Conservation (phyloP, 2,113 vertebrate species). For the Dunckerocampus dactyliophorus region DNA sequence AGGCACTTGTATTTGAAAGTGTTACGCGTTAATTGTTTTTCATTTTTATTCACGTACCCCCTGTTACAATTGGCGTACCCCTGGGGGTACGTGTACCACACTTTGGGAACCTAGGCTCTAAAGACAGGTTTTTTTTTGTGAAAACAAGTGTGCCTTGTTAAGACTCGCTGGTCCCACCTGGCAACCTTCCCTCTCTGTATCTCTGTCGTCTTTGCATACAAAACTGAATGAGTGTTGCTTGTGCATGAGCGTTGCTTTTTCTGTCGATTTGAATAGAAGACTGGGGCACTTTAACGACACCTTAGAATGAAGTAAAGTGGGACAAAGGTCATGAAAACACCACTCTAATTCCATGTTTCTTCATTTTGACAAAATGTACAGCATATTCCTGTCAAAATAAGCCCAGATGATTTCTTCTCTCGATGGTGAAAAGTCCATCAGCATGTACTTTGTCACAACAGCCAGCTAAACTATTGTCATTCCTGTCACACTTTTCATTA, state of each 20-base stretch:
- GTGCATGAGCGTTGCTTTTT: not conserved
- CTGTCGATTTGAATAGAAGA: not conserved
- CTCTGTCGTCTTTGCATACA: too few relatives aligned
- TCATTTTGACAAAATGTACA: too few relatives aligned
- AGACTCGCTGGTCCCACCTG: constrained; percentile 8
- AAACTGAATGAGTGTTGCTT: too few relatives aligned
- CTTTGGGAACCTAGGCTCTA: too few relatives aligned
- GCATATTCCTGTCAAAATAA: constrained; percentile 10
- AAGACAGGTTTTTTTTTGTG: constrained; percentile 17
- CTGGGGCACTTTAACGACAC: not conserved
- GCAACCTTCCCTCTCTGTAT: not conserved
- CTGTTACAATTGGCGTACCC: too few relatives aligned
- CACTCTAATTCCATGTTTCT: too few relatives aligned
- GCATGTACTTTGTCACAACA: constrained; percentile 1
- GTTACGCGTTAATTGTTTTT: too few relatives aligned
- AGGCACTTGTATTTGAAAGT: too few relatives aligned
- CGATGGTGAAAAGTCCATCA: constrained; percentile 28
- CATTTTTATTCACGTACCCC: too few relatives aligned
- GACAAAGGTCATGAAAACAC: too few relatives aligned
- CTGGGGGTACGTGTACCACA: too few relatives aligned
- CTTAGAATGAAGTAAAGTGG: not conserved
- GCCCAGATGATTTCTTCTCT: constrained; percentile 6
- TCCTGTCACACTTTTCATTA: constrained; percentile 49
- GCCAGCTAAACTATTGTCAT: constrained; percentile 22
- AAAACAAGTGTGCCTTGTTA: constrained; percentile 6